Conservation (phyloP, 2,888 invertebrate species). For the Shargacucullia verbasci region DNA sequence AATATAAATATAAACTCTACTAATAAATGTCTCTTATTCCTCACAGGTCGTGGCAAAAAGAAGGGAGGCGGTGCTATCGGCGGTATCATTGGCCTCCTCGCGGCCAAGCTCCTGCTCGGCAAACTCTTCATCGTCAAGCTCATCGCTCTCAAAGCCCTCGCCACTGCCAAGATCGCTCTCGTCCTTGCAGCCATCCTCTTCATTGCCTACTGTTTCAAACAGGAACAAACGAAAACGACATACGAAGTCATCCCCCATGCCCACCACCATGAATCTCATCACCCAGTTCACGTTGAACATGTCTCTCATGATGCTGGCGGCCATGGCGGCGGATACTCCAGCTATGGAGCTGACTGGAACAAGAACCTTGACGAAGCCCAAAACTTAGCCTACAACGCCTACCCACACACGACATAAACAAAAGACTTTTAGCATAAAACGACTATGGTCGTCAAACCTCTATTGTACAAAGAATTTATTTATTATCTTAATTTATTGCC, state of each 20-base stretch:
- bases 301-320: slow-evolving; percentile 79
- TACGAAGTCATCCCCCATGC: slow-evolving; percentile 85
- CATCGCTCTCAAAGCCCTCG: slow-evolving; percentile 94
- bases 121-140: slow-evolving; percentile 93
- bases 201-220: slow-evolving; percentile 82
- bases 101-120: slow-evolving; percentile 80
- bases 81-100: slow-evolving; percentile 91
- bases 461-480: slow-evolving; percentile 86
- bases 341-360: slow-evolving; percentile 84
- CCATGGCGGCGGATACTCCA: slow-evolving; percentile 71
- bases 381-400: slow-evolving; percentile 92
- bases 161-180: slow-evolving; percentile 94
- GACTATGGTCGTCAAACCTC: slow-evolving; percentile 62
- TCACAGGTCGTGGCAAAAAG: slow-evolving; percentile 91
- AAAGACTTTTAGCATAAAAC: slow-evolving; percentile 39
- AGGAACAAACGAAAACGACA: slow-evolving; percentile 82
- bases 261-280: slow-evolving; percentile 89
- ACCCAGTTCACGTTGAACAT: slow-evolving; percentile 89
- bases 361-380: slow-evolving; percentile 91
- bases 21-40: neutral
- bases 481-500: slow-evolving; percentile 82
- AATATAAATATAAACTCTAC: neutral
- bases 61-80: slow-evolving; percentile 92
- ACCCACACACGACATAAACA: slow-evolving; percentile 79
- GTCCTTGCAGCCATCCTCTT: slow-evolving; percentile 92